Base-by-base conservation (phyloP, 1,140 invertebrate genomes). In the Cyrtorhinus lividipennis region DNA sequence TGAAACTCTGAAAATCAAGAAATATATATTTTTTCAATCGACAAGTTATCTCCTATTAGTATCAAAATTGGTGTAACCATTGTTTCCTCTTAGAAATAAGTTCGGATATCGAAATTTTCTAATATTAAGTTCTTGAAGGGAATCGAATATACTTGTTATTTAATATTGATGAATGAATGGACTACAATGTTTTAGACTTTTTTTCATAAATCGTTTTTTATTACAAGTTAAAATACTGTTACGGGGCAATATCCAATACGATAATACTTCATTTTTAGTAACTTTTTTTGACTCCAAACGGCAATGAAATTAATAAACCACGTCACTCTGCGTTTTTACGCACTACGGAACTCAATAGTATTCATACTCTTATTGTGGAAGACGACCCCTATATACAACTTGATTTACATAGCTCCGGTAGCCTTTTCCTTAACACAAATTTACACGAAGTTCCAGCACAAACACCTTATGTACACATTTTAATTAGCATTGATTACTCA, bases 41-140 rank as follows among this genome's bases (percentile, higher is more conserved):
- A n/a, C 10, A 62, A 53, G 24, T 46, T 53, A 62, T 62, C 20
- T 61, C 44, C 24, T 18, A 3, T 10, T 20, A 46, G 38, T 62
- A 62, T 63, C 53, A 56, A 63, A 63, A 63, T 63, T 63, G 62
- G 62, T 63, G 62, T 63, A 63, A 27, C 56, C 26, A 58, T 38
- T 44, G 48, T 58, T 45, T 30, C 13, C 56, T 58, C 25, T 24
- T 24, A 12, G 26, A 30, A 30, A n/a, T 15, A 27, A 26, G n/a
- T 25, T 56, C 15, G n/a, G n/a, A 62, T 56, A 56, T 25, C 8
- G 46, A 56, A 24, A 56, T 26, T 8, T 56, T 38, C 48, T 56
- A 18, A 62, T n/a, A 26, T 56, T 53, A 62, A 18, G 22, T 56
- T 25, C 24, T n/a, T 13, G 46, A 56, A 25, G 48, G 26, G 48